Conservation (phyloP, 1,140 invertebrate genomes). For the Heliconius nattereri region DNA sequence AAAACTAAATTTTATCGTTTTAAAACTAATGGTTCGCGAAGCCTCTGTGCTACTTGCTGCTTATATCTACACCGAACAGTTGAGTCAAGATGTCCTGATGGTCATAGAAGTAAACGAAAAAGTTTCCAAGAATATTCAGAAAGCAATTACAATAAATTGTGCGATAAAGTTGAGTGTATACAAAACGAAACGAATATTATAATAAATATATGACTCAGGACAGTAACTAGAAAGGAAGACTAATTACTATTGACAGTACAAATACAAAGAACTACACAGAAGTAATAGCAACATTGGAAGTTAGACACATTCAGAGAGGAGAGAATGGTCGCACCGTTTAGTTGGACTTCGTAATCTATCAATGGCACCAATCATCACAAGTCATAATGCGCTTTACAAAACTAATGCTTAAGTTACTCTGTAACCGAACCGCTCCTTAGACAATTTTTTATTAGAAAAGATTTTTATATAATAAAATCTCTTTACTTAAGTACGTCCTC, state of each 20-base stretch:
- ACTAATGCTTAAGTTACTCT: slow-evolving; percentile 49
- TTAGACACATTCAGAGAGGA: slow-evolving; percentile 63
- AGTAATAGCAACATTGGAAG: slow-evolving; percentile 76
- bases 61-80: slow-evolving; percentile 25
- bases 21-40: slow-evolving; percentile 23
- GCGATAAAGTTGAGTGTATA: slow-evolving; percentile 18
- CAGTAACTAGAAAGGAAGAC: slow-evolving; percentile 42
- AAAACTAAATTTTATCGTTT: slow-evolving; percentile 25
- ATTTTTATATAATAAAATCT: slow-evolving; percentile 5
- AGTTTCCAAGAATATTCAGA: slow-evolving; percentile 16
- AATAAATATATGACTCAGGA: slow-evolving; percentile 29
- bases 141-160: slow-evolving; percentile 24
- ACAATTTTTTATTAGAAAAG: slow-evolving; percentile 10
- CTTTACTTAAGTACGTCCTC: background rate
- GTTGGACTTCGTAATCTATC: slow-evolving; percentile 75
- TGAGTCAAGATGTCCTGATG: slow-evolving; percentile 35
- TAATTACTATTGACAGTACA: slow-evolving; percentile 33
- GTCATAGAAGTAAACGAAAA: slow-evolving; percentile 13
- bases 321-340: slow-evolving; percentile 59
- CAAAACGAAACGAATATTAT: slow-evolving; percentile 16
- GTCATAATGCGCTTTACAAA: slow-evolving; percentile 75
- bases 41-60: slow-evolving; percentile 28
- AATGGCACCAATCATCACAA: slow-evolving; percentile 81
- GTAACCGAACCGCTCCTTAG: slow-evolving; percentile 29
- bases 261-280: slow-evolving; percentile 33